Conservation (phyloP, 2,888 invertebrate genomes). For the Brenthis hecate region DNA sequence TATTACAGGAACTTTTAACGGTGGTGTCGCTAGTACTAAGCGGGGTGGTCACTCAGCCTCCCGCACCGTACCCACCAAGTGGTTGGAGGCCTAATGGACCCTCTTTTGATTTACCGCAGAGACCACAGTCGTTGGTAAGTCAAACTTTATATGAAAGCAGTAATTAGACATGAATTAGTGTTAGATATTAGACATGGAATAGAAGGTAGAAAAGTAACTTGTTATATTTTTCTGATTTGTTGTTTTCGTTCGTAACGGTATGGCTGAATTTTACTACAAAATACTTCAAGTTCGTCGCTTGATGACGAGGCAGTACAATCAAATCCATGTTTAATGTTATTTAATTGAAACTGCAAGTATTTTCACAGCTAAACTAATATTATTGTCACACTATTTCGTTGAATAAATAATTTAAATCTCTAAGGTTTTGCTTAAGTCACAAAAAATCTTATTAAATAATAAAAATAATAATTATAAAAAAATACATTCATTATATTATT, state of each 20-base stretch:
- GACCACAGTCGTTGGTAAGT: conserved; percentile 40
- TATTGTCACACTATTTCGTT: not conserved
- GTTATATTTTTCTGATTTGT: too few relatives aligned
- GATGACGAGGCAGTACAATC: too few relatives aligned
- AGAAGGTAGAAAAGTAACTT: too few relatives aligned
- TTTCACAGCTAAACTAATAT: too few relatives aligned
- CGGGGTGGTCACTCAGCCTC: conserved; percentile 57
- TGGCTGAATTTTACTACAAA: too few relatives aligned
- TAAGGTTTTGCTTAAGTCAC: too few relatives aligned
- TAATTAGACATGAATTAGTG: too few relatives aligned
- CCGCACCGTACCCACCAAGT: conserved; percentile 68
- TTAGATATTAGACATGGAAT: too few relatives aligned
- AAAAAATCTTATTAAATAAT: not conserved
- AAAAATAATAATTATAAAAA: not conserved
- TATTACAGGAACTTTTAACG: conserved; percentile 55
- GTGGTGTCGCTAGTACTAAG: conserved; percentile 54
- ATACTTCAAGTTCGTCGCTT: too few relatives aligned
- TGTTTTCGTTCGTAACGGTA: too few relatives aligned
- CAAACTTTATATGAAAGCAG: too few relatives aligned
- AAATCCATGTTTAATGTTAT: too few relatives aligned
- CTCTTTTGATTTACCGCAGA: conserved; percentile 64
- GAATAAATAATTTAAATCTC: not conserved
- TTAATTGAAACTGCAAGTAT: not conserved
- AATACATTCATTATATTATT: not conserved
- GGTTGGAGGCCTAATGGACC: conserved; percentile 74